Evolutionary conservation across 2,888 invertebrate genomes (phyloP), one percentile per base, ranked within the genome.

Genomic region (Lasioglossum figueresi): DNA sequence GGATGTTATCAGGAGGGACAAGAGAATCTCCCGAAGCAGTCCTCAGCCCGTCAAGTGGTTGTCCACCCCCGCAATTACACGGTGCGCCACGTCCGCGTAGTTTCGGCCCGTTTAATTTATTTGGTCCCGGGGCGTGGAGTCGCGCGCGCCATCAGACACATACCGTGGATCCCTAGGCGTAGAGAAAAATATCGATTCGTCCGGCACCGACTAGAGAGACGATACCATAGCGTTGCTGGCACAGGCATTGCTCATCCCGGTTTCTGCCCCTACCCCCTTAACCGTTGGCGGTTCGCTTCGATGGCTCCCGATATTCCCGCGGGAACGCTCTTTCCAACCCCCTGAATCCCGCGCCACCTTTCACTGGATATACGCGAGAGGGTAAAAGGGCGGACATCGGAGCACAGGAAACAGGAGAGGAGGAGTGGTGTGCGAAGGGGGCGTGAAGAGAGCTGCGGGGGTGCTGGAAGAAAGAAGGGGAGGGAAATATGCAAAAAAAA

Each of bases 251-350:
- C 83, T 81, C 76, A 80, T 80, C 75, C 83, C 75, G 4, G 77
- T 12, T n/a, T 43, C 52, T 56, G 31, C 43, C 72, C n/a, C 34
- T 66, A 10, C 59, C 45, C 43, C 68, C 76, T 74, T 74, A 73
- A 79, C 82, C 80, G 45, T 52, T 34, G 72, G 76, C 70, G 86
- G 82, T 86, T 78, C 89, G 88, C 89, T 89, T 88, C 88, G 91
- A 90, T 89, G 86, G 85, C 76, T 84, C 75, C 80, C 87, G 88
- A 90, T 90, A 89, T 89, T 90, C 90, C 85, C 91, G 72, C 83
- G 89, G 84, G 91, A 88, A 82, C 88, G 70, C 70, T 85, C 86
- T 76, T 89, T 72, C 81, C 78, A 88, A 74, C 81, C 82, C 89
- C 85, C 78, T 3, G 37, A 79, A 76, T 78, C 83, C 56, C 76